These are phyloP conservation scores for Allobates femoralis DNA, from an alignment of 2,797 vertebrate genomes.

Conservation along the genomic window DNA sequence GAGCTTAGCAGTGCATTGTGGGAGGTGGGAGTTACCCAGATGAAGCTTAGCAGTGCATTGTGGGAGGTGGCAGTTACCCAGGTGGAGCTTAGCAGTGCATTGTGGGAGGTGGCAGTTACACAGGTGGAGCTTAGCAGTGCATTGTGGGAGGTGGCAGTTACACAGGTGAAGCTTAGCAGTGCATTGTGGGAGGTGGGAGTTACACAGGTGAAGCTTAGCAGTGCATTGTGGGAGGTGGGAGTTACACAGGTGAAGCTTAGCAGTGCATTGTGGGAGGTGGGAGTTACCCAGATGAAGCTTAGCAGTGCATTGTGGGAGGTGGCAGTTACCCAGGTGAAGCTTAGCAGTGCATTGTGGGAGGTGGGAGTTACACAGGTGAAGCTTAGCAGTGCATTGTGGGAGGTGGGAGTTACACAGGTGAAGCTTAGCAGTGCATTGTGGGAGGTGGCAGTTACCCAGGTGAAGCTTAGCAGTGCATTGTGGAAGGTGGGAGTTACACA, in stretches of 20 bases:
- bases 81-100: background rate
- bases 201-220: background rate
- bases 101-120: background rate
- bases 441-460: background rate
- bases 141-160: background rate
- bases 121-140: background rate
- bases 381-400: background rate
- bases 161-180: background rate
- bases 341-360: background rate
- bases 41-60: background rate
- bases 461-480: background rate
- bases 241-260: background rate
- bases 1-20: background rate
- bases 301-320: background rate
- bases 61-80: background rate
- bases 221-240: background rate
- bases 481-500: background rate
- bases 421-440: background rate
- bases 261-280: background rate
- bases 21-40: background rate
- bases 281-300: background rate
- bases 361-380: background rate
- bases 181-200: background rate
- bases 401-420: background rate
- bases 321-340: background rate